Percentiles rank a stretch among this genome's conserved stretches.
Evolutionary conservation across 2,888 invertebrate species (phyloP).

Genomic region (Protodeltote pygarga): DNA sequence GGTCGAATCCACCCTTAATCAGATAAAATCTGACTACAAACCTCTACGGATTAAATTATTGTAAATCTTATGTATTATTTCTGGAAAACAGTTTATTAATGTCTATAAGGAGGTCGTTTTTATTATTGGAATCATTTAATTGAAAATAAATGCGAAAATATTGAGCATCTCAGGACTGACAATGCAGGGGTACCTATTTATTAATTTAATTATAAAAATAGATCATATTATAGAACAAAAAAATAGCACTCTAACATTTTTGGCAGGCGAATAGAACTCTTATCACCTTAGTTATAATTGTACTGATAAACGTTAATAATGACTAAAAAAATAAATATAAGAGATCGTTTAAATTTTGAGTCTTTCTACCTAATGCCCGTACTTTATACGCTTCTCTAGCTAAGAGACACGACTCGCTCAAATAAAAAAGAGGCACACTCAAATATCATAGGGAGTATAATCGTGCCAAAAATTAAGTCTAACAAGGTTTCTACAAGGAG

Average conservation of each 20-base stretch:
- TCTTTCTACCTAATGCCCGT: constrained; percentile 57
- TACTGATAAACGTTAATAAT: constrained; percentile 47
- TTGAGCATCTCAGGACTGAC: constrained; percentile 21
- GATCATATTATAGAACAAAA: constrained; percentile 41
- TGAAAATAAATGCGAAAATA: constrained; percentile 35
- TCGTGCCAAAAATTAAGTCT: constrained; percentile 30
- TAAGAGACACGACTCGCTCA: constrained; percentile 29
- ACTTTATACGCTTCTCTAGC: constrained; percentile 28
- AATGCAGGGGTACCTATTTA: constrained; percentile 21
- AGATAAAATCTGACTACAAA: constrained; percentile 19
- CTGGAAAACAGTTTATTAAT: constrained; percentile 11
- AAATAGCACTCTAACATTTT: constrained; percentile 52
- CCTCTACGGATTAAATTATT: constrained; percentile 15
- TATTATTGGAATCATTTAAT: constrained; percentile 13
- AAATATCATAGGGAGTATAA: constrained; percentile 32
- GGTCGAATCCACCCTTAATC: not conserved
- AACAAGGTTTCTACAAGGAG: constrained; percentile 7
- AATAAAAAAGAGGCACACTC: constrained; percentile 25
- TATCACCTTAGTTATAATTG: constrained; percentile 39
- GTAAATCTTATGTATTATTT: constrained; percentile 7
- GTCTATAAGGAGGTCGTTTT: constrained; percentile 4
- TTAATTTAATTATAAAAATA: constrained; percentile 48
- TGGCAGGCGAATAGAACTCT: constrained; percentile 34
- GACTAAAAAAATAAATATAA: constrained; percentile 58
- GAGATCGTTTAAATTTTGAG: constrained; percentile 68